These are phyloP conservation scores for Pimephales promelas DNA, from an alignment of 2,113 vertebrate genomes.

Conservation along the genomic window DNA sequence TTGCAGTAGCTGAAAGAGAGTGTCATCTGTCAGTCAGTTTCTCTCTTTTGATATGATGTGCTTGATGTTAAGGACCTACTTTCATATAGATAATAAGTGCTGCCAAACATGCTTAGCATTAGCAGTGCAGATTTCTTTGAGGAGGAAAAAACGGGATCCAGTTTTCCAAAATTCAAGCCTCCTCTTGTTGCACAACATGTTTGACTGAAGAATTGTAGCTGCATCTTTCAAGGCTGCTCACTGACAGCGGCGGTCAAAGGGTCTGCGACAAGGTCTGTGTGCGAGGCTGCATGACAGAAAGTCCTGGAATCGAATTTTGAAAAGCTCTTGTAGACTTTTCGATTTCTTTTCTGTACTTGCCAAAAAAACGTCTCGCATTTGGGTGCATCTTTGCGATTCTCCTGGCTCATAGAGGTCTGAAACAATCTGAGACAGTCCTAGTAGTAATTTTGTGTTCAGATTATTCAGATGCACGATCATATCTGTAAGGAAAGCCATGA, in stretches of 20 bases:
- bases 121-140: neutral
- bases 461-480: constrained; percentile 7
- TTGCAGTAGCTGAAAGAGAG: constrained; percentile 7
- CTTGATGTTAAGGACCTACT: neutral
- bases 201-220: constrained; percentile 5
- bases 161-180: constrained; percentile 12
- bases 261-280: neutral
- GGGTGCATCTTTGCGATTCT: too few species aligned
- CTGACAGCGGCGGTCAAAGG: neutral
- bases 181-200: neutral
- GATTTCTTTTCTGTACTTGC: too few species aligned
- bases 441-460: constrained; percentile 20
- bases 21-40: constrained; percentile 11
- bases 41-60: constrained; percentile 1
- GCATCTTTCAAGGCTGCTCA: constrained; percentile 21
- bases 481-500: constrained; percentile 2
- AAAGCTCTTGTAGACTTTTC: neutral
- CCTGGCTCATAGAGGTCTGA: neutral
- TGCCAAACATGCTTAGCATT: neutral
- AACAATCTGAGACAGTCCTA: constrained; percentile 12
- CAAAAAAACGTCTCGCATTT: too few species aligned
- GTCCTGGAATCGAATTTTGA: neutral
- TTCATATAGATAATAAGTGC: neutral
- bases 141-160: neutral
- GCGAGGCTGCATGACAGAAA: neutral